Evolutionary conservation across 1,140 invertebrate genomes (phyloP).

Genomic region (Zaprionus vittiger): DNA sequence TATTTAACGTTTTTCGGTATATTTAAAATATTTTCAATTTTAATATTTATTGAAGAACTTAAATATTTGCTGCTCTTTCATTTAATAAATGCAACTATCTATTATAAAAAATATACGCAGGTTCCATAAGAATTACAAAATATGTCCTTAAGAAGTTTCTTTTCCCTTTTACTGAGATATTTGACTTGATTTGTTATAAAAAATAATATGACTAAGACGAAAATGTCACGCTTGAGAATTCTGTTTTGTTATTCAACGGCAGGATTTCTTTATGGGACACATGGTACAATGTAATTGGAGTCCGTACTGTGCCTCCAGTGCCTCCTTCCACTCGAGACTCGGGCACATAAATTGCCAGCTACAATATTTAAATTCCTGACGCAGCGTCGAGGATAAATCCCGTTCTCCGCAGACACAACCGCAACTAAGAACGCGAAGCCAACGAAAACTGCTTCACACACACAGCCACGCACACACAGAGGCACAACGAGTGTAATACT

Average conservation of each 20-base stretch:
- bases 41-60: too few species aligned
- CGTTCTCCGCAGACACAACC: constrained; percentile 21
- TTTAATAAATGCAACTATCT: neutral
- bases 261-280: neutral
- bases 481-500: constrained; percentile 16
- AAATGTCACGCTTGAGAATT: neutral
- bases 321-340: too few species aligned
- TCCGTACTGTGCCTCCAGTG: neutral
- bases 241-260: neutral
- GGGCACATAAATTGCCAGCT: constrained; percentile 8
- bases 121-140: neutral
- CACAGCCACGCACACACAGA: neutral
- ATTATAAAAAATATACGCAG: neutral
- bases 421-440: constrained; percentile 33
- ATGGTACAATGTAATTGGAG: constrained; percentile 6
- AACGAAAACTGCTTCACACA: neutral
- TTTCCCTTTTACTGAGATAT: neutral
- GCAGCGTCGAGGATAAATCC: constrained; percentile 23
- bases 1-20: too few species aligned
- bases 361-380: constrained; percentile 43
- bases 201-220: neutral
- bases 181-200: neutral
- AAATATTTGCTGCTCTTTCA: too few species aligned
- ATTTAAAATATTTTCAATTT: too few species aligned
- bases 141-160: neutral